Conservation (phyloP, 2,888 invertebrate genomes). For the Baronia brevicornis region DNA sequence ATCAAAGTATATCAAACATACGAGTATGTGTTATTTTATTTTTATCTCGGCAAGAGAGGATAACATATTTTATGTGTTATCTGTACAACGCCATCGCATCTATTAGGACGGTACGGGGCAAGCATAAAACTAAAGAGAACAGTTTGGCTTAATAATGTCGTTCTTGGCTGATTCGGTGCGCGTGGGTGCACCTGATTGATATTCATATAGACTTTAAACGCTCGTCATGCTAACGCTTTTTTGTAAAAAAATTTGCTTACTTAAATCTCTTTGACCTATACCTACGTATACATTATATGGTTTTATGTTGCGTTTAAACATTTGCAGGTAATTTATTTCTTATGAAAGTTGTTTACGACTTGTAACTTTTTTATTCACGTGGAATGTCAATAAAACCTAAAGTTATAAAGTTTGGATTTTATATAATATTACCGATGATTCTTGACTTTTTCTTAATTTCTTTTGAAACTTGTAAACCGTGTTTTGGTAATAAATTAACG, state of each 20-base stretch:
- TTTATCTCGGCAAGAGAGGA: conserved; percentile 24
- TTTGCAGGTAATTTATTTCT: too few species aligned
- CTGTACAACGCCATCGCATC: conserved; percentile 35
- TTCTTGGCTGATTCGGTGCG: conserved; percentile 32
- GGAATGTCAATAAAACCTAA: too few species aligned
- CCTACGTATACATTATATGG: too few species aligned
- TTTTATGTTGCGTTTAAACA: too few species aligned
- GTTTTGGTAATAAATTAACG: too few species aligned
- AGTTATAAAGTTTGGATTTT: too few species aligned
- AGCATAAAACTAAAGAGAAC: conserved; percentile 45
- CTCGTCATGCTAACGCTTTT: conserved; percentile 25
- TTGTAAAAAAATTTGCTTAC: conserved; percentile 16
- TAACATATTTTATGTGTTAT: conserved; percentile 34
- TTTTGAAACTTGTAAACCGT: too few species aligned
- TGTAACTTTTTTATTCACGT: too few species aligned
- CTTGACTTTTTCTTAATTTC: too few species aligned
- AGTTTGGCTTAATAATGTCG: conserved; percentile 48
- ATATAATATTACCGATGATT: too few species aligned
- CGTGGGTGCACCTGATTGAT: conserved; percentile 35
- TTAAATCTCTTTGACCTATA: conserved; percentile 18
- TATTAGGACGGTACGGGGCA: conserved; percentile 43
- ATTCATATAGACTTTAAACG: conserved; percentile 29
- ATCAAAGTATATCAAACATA: conserved; percentile 30
- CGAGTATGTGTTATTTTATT: conserved; percentile 35
- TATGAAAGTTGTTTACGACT: too few species aligned